Base-by-base conservation (phyloP, 2,888 invertebrate genomes). In the Liodrosophila aerea region DNA sequence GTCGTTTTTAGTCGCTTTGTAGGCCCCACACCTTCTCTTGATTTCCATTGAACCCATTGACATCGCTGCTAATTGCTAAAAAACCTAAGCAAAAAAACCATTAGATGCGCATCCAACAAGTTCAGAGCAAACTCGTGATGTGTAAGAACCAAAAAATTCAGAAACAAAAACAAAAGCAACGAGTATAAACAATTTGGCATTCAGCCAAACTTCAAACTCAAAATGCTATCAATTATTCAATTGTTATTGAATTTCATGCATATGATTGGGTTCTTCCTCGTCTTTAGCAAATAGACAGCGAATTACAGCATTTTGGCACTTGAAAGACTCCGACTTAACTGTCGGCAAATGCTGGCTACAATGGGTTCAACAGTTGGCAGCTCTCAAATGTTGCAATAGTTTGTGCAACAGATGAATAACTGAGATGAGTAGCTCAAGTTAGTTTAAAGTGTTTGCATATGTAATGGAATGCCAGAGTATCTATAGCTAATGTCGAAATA, bases 51-150 rank as follows among this genome's bases (percentile, higher is more conserved):
- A 80, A 85, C 78, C 77, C 81, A 61, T 76, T 80, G 78, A 80
- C 78, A 84, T 81, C 52, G 64, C 81, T 34, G 64, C 78, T 80
- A 80, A 80, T 80, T 80, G 86, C 84, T 60, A 81, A 72, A 75
- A 70, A 67, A 69, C 3, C 8, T n/a, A 30, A 5, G n/a, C 3
- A 30, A 30, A 30, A 30, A 30, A 30, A 30, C 7, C 7, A 30
- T 9, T 30, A 44, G 29, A 30, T 30, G 45, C 33, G 15, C 22
- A 34, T 7, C 34, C 46, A 71, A 69, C 71, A 74, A 74, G 64
- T 78, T 51, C 76, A 75, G 68, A 80, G 45, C 67, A 54, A 66
- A 58, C 30, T 77, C 85, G 77, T 77, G 83, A 85, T 66, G 57
- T 67, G 71, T 54, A 62, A 59, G 64, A 62, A 64, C 40, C 61